Percentiles rank a stretch among this genome's conserved stretches.
Evolutionary conservation across 2,113 vertebrate species (phyloP).

Genomic region (Barnardius zonarius): DNA sequence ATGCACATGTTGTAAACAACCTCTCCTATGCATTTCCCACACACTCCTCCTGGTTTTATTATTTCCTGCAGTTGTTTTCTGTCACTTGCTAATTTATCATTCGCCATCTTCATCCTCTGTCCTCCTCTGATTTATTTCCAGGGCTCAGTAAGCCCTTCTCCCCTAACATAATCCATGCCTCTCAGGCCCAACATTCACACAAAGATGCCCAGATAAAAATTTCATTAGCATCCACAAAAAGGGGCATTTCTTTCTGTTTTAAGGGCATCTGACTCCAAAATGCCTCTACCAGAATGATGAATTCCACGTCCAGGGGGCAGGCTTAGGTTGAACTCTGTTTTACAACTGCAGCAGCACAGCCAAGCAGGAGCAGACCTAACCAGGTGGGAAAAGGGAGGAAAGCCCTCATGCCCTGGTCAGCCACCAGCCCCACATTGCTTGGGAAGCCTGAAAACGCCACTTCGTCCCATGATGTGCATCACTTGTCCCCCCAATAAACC

Average conservation of each 20-base stretch:
- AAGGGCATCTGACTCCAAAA: neutral
- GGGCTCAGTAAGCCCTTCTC: constrained; percentile 14
- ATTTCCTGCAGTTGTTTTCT: constrained; percentile 45
- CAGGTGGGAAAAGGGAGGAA: neutral
- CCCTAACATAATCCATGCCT: constrained; percentile 9
- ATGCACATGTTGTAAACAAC: constrained; percentile 34
- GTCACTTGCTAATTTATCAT: constrained; percentile 54
- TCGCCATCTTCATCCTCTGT: constrained; percentile 55
- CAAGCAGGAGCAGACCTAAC: neutral
- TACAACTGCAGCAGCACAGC: neutral
- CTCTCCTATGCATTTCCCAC: constrained; percentile 44
- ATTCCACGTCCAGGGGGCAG: neutral
- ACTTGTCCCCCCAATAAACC: accelerated
- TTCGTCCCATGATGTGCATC: neutral
- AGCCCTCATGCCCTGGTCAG: neutral
- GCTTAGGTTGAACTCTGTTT: neutral
- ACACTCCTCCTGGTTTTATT: constrained; percentile 10
- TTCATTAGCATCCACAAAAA: constrained; percentile 45
- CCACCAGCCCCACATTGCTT: accelerated
- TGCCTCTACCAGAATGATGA: neutral
- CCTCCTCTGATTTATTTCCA: constrained; percentile 42
- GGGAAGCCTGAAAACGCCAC: neutral
- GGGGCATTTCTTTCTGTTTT: constrained; percentile 13
- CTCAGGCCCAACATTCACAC: neutral
- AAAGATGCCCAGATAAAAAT: constrained; percentile 45